Percentiles rank a stretch among this genome's conserved stretches.
Conservation (phyloP, 2,888 invertebrate species). For the Lithophane leautieri region DNA sequence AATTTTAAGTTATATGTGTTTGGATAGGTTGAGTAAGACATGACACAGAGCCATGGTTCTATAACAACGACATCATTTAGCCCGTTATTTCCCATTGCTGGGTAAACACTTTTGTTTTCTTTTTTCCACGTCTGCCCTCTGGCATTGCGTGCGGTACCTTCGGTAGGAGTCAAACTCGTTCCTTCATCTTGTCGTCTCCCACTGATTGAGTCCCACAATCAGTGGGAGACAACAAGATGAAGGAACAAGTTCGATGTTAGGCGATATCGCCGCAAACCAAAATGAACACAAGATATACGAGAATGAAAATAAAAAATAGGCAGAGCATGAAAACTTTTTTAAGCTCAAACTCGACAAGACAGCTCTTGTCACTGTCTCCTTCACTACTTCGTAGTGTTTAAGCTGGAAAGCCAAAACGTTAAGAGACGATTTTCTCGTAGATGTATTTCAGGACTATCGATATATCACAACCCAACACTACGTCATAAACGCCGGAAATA, state of each 20-base stretch:
- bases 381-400: not conserved
- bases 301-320: not conserved
- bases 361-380: not conserved
- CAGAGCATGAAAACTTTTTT: not conserved
- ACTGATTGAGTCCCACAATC: not conserved
- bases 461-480: constrained; percentile 58
- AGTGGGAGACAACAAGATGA: too few species aligned
- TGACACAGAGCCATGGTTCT: too few species aligned
- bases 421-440: not conserved
- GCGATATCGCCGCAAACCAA: not conserved
- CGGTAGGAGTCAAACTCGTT: not conserved
- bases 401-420: not conserved
- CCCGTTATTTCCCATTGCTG: not conserved
- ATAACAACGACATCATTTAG: not conserved
- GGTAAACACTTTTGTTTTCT: not conserved
- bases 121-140: not conserved
- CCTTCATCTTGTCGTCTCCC: too few species aligned
- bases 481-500: constrained; percentile 66
- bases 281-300: too few species aligned
- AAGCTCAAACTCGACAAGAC: not conserved
- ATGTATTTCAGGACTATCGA: constrained; percentile 40
- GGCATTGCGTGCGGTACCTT: not conserved
- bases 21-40: not conserved
- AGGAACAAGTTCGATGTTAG: too few species aligned
- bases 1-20: not conserved